Base-by-base conservation (phyloP, 2,888 invertebrate genomes). In the Hirtodrosophila histrioides region DNA sequence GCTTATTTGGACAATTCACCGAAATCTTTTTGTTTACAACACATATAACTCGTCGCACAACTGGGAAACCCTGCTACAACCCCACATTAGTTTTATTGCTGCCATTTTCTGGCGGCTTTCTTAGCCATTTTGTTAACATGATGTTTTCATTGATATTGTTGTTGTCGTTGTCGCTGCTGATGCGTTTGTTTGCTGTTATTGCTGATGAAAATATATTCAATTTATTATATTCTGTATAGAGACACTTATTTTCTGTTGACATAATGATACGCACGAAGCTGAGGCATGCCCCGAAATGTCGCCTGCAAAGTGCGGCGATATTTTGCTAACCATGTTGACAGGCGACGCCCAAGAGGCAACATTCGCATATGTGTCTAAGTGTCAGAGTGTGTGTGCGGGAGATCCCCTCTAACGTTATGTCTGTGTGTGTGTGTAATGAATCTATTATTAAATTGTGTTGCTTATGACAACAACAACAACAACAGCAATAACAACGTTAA, bases 151-250 rank as follows among this genome's bases (percentile, higher is more conserved):
- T 74, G 76, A 43, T 62, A 60, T 69, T 58, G 58, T 63, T 68
- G 48, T 66, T 49, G 75, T 11, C 39, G 44, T 46, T 48, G 46
- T 23, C 58, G 57, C 31, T 31, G 57, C 45, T 63, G 65, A 56
- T 78, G 76, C 60, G 81, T 60, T 76, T 77, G 72, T 77, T 77
- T 75, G 66, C 75, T 70, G 65, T 81, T 72, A 78, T 82, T 85
- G 78, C 83, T 80, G 82, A 83, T 82, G 86, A 78, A 86, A 83
- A 86, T 86, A 70, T 86, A 83, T 83, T 86, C 83, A 83, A 83
- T 83, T 86, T 83, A 83, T 83, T 83, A 83, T 86, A 70, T 73
- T 78, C 75, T 65, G 61, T 77, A 80, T 83, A 80, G 78, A 82
- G 80, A 86, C 73, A 78, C 86, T 86, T 86, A 71, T 83, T 80